These are phyloP conservation scores for Lacanobia oleracea DNA, from an alignment of 2,888 invertebrate genomes.

Conservation along the genomic window DNA sequence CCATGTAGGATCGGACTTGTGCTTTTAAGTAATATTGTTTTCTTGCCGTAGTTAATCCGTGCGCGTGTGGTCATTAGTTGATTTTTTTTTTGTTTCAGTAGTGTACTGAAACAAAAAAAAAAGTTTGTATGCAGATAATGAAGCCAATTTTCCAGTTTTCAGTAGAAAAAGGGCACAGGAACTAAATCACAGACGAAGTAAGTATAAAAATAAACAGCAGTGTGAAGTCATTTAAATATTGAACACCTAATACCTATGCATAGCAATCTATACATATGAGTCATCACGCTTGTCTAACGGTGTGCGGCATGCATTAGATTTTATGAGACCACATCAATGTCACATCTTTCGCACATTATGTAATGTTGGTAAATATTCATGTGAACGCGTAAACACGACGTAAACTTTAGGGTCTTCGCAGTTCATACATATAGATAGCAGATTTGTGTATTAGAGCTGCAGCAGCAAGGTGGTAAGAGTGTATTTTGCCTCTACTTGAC, in stretches of 20 bases:
- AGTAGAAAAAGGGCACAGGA: not conserved
- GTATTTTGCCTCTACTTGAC: too few species aligned
- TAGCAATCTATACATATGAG: constrained; percentile 16
- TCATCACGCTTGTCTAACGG: constrained; percentile 6
- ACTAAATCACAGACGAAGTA: not conserved
- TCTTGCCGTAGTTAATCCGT: too few species aligned
- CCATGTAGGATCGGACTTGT: too few species aligned
- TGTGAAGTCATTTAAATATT: constrained; percentile 17
- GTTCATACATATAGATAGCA: constrained; percentile 5
- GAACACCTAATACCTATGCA: constrained; percentile 10
- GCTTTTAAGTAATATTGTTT: too few species aligned
- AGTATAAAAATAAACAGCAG: not conserved
- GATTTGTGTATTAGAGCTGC: not conserved
- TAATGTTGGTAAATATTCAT: not conserved
- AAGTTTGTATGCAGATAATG: too few species aligned
- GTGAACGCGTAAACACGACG: not conserved
- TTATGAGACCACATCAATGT: constrained; percentile 8
- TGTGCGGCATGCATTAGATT: constrained; percentile 10
- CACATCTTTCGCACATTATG: constrained; percentile 1
- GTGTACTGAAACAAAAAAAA: too few species aligned
- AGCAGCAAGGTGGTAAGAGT: too few species aligned
- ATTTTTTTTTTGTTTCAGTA: too few species aligned
- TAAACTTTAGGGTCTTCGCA: not conserved
- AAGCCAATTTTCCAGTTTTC: too few species aligned
- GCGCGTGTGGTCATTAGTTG: too few species aligned